Evolutionary conservation across 2,797 vertebrate species (phyloP), one percentile per base, ranked within the genome.

Genomic region (Eleutherodactylus coqui): DNA sequence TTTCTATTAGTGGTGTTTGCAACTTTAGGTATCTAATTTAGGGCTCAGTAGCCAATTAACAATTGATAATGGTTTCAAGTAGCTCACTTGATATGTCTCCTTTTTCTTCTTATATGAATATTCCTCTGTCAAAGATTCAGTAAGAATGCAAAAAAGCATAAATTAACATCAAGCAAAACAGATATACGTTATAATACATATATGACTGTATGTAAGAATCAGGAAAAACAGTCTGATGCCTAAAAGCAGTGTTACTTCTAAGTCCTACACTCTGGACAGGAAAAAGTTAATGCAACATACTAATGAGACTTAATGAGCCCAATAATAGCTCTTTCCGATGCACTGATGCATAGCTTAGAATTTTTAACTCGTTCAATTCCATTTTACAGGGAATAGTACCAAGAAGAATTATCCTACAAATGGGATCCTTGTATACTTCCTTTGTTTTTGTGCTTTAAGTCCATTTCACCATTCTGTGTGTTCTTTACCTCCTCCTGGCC

Each of bases 51-150:
- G 93, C 92, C 95, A 93, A 96, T 98, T 96, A 98, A 97, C 91
- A 95, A 97, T 97, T 97, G 91, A 98, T 97, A 94, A 89, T 85
- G 90, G 92, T 95, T 93, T 98, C 96, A 94, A 93, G 93, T 97
- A 92, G 92, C 96, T 93, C 93, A 95, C 92, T 92, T 95, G 96
- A 96, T 96, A 95, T 91, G 89, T 91, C 89, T 85, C 87, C 89
- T 84, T 87, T 76, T 83, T 84, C 36, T 86, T 32, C 79, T 88
- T 88, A 72, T 78, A 89, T 70, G 81, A 60, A 82, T 11, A 2
- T 89, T 92, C 86, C 86, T 88, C 89, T 83, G 83, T 78, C 88
- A 60, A 29, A 86, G 84, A 89, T 84, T 90, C 84, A 70, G 85
- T 86, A 88, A 87, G 88, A 88, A 83, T 84, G 89, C 85, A n/a